Percentiles rank a stretch among this genome's conserved stretches.
Evolutionary conservation across 2,888 invertebrate species (phyloP).

Genomic region (Ichneumon xanthorius): DNA sequence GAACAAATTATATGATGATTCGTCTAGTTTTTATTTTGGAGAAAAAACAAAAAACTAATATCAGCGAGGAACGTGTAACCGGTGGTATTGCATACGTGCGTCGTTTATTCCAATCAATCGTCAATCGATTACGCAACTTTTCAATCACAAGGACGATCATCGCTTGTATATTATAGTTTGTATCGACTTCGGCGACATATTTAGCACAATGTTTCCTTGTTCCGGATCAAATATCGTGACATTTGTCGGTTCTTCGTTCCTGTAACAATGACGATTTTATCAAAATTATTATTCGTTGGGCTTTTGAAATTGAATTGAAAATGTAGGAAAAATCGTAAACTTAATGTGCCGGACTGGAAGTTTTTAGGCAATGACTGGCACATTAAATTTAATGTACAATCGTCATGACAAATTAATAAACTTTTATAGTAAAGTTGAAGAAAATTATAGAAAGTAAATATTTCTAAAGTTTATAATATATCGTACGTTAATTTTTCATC

Average conservation of each 20-base stretch:
- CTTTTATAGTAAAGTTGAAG: too few relatives aligned
- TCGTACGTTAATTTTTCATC: too few relatives aligned
- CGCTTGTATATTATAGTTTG: slow-evolving; percentile 84
- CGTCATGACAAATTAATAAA: too few relatives aligned
- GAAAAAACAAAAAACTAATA: too few relatives aligned
- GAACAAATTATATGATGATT: slow-evolving; percentile 15
- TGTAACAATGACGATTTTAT: slow-evolving; percentile 28
- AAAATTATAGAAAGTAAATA: too few relatives aligned
- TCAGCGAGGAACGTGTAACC: neutral
- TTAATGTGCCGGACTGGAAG: too few relatives aligned
- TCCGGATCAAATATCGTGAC: slow-evolving; percentile 82
- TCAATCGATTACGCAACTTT: neutral
- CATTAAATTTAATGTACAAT: too few relatives aligned
- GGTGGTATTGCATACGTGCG: neutral
- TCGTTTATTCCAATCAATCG: neutral
- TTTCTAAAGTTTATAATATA: too few relatives aligned
- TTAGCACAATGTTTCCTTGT: slow-evolving; percentile 80
- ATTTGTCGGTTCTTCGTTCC: slow-evolving; percentile 65
- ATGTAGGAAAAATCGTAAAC: too few relatives aligned
- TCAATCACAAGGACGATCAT: slow-evolving; percentile 7
- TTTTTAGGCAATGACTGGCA: too few relatives aligned
- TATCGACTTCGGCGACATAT: slow-evolving; percentile 83
- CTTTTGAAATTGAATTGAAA: neutral
- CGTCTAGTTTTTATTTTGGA: neutral
- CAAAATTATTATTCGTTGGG: neutral